phyloP scores from a whole-genome alignment of 1,140 invertebrate species.

The Parasteatoda tepidariorum region DNA sequence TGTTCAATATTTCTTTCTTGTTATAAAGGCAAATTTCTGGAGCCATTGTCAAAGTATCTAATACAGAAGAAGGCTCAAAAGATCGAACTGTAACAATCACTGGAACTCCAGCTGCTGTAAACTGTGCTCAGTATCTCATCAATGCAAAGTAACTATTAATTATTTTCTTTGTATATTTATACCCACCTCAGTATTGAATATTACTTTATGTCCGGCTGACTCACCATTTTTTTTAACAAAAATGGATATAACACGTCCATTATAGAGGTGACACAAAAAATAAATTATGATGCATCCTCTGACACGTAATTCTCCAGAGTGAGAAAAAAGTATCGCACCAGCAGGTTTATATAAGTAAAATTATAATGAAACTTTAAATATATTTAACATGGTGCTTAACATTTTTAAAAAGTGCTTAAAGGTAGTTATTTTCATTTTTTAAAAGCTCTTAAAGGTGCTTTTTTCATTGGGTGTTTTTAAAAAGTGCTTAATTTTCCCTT shows the following conservation, averaged over 20 bases:
- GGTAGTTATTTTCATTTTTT: no score
- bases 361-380: no score
- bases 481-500: no score
- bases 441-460: no score
- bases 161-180: neutral
- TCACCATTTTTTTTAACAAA: neutral
- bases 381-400: no score
- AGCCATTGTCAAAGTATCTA: slow-evolving; percentile 97
- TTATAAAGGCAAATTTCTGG: slow-evolving; percentile 88
- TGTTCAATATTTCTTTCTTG: neutral
- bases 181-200: neutral
- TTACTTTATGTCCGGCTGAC: neutral
- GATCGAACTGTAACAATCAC: slow-evolving; percentile 97
- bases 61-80: slow-evolving; percentile 94
- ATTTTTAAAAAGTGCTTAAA: no score
- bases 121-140: slow-evolving; percentile 97
- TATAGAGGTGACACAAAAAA: neutral
- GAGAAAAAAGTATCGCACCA: no score
- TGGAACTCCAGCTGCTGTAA: slow-evolving; percentile 95
- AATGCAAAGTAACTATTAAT: slow-evolving; percentile 88
- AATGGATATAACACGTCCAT: neutral
- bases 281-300: neutral
- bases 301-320: neutral
- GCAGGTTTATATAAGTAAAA: no score
- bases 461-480: no score